Conservation (phyloP, 2,888 invertebrate genomes). For the Ptychoptera contaminata region DNA sequence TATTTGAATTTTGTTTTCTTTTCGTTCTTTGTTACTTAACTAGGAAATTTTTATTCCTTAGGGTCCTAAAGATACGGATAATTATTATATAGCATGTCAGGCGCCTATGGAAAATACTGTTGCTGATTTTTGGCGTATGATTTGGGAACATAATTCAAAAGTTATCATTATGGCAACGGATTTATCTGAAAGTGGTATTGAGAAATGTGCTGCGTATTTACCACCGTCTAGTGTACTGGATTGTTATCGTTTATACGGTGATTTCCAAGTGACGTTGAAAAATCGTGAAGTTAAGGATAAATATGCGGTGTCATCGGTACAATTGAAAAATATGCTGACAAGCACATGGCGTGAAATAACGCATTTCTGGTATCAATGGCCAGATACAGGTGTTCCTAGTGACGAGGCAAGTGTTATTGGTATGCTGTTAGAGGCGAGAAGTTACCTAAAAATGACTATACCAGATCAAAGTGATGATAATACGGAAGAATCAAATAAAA, state of each 20-base stretch:
- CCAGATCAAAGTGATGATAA: constrained; percentile 24
- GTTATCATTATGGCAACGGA: constrained; percentile 84
- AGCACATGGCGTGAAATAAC: constrained; percentile 76
- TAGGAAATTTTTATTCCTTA: constrained; percentile 33
- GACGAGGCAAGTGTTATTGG: constrained; percentile 74
- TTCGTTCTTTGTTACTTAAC: no score
- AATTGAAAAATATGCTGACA: constrained; percentile 65
- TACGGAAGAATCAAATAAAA: constrained; percentile 10
- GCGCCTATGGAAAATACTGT: constrained; percentile 75
- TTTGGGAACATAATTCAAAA: constrained; percentile 86
- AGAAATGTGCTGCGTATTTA: constrained; percentile 80
- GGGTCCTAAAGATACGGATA: constrained; percentile 72
- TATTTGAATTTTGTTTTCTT: constrained; percentile 2
- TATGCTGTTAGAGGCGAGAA: constrained; percentile 70
- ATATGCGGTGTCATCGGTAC: constrained; percentile 74
- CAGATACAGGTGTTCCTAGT: constrained; percentile 63
- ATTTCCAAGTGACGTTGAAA: constrained; percentile 75
- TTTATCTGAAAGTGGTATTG: constrained; percentile 75
- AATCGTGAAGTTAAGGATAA: constrained; percentile 81
- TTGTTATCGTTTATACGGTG: constrained; percentile 72
- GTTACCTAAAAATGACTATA: constrained; percentile 25
- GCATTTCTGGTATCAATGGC: constrained; percentile 93
- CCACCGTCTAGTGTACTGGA: constrained; percentile 86
- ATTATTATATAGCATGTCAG: constrained; percentile 84
- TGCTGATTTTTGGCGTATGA: constrained; percentile 88